Conservation (phyloP, 2,797 vertebrate species). For the Apodemus agrarius region DNA sequence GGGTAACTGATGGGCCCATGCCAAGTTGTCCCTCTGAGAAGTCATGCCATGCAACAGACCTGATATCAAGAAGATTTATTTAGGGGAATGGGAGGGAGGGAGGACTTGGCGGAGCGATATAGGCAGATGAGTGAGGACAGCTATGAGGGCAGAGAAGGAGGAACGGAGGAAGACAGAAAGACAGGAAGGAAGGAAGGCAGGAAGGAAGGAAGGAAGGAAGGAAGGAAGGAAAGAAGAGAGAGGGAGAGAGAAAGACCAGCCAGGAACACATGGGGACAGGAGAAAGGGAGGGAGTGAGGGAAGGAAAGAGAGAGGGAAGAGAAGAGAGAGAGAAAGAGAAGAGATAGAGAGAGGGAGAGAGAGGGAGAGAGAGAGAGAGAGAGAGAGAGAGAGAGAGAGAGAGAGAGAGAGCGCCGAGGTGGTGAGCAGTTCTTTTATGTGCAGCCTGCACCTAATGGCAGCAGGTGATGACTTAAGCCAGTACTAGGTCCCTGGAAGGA, state of each 20-base stretch:
- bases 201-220: not conserved
- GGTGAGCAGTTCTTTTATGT: not conserved
- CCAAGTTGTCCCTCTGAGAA: not conserved
- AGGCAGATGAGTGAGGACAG: not conserved
- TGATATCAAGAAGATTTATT: not conserved
- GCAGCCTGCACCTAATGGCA: not conserved
- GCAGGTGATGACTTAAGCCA: not conserved
- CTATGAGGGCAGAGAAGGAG: not conserved
- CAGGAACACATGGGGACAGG: no score
- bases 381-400: not conserved
- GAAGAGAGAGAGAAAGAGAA: no score
- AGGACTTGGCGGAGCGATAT: not conserved
- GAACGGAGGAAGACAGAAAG: not conserved
- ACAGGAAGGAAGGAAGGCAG: not conserved
- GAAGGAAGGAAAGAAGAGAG: no score
- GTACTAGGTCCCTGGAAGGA: not conserved
- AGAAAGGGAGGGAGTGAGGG: no score
- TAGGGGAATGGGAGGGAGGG: not conserved
- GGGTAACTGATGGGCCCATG: not conserved
- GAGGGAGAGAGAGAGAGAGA: no score
- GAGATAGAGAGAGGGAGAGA: no score
- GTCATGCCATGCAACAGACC: not conserved
- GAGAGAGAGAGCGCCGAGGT: not conserved
- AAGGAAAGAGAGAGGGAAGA: no score
- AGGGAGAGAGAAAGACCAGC: no score